A percentile compares a stretch with the other conserved stretches of the same genome.
Conservation (phyloP, 1,140 invertebrate genomes). For the Hirudo medicinalis region DNA sequence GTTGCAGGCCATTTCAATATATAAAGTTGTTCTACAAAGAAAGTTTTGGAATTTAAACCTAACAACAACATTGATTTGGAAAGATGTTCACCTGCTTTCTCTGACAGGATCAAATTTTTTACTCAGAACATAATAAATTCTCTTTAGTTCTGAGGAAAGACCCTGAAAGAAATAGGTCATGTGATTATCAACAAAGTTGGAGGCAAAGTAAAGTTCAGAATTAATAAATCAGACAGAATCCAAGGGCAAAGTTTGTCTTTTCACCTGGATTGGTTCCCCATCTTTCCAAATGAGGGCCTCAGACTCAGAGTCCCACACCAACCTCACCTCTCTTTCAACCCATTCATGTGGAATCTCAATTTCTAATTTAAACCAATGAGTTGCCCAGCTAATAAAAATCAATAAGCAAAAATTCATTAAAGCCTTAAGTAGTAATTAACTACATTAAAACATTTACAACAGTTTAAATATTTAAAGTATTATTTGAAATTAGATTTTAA, state of each 20-base stretch:
- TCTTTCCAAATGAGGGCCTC: constrained; percentile 36
- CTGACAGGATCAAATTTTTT: constrained; percentile 4
- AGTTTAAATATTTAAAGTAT: constrained; percentile 12
- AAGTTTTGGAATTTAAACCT: background rate
- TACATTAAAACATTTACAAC: no score
- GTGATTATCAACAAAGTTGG: background rate
- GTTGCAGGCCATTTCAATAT: constrained; percentile 47
- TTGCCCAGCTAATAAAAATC: constrained; percentile 36
- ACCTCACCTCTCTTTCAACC: constrained; percentile 29
- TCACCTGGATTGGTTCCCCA: constrained; percentile 32
- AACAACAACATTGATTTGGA: constrained; percentile 16
- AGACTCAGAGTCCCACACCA: constrained; percentile 35
- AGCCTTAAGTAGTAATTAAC: background rate
- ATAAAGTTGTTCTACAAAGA: constrained; percentile 31
- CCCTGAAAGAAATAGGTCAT: constrained; percentile 26
- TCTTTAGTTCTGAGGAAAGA: constrained; percentile 28
- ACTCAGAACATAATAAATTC: constrained; percentile 26
- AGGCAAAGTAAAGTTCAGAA: background rate
- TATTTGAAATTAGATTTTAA: background rate
- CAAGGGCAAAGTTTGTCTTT: background rate
- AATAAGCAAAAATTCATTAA: background rate
- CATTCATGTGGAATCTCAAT: constrained; percentile 31
- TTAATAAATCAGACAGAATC: background rate
- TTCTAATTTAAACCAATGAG: constrained; percentile 43
- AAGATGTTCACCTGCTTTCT: background rate